Evolutionary conservation across 2,888 invertebrate genomes (phyloP), one percentile per base, ranked within the genome.

Genomic region (Limenitis camilla): DNA sequence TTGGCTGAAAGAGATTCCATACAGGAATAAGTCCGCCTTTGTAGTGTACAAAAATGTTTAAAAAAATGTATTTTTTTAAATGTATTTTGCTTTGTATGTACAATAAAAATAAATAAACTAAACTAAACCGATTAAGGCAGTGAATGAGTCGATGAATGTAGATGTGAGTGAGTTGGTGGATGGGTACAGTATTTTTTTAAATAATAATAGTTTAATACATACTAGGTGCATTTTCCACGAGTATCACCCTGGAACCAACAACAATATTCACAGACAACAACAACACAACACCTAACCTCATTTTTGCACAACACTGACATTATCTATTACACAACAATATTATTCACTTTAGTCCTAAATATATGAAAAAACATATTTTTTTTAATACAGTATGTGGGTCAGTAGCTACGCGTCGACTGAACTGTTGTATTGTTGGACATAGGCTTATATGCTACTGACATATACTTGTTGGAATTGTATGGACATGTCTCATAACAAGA

Each of bases 161-260:
- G n/a, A n/a, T n/a, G n/a, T n/a, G n/a, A n/a, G n/a, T n/a, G n/a
- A n/a, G n/a, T n/a, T n/a, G n/a, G n/a, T n/a, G n/a, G n/a, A n/a
- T n/a, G n/a, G n/a, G n/a, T n/a, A n/a, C n/a, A n/a, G n/a, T n/a
- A n/a, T n/a, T n/a, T n/a, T n/a, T n/a, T n/a, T n/a, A n/a, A n/a
- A n/a, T n/a, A n/a, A n/a, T n/a, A n/a, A n/a, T n/a, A n/a, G n/a
- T n/a, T n/a, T n/a, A n/a, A 60, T 74, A 84, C 86, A 52, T 79
- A 86, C 86, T 86, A 53, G 82, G 85, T 32, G 87, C 87, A 74
- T 87, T 86, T 64, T 87, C 86, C 68, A 87, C 87, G 8, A 86
- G 69, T 50, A 87, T 86, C 32, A 87, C 80, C 52, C 86, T 71
- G 6, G 83, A 73, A 65, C 82, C 80, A 52, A 74, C 56, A 35